These are phyloP conservation scores for cat (Felis catus) DNA, from an alignment of 2,113 vertebrate genomes.

Conservation along the genomic window DNA sequence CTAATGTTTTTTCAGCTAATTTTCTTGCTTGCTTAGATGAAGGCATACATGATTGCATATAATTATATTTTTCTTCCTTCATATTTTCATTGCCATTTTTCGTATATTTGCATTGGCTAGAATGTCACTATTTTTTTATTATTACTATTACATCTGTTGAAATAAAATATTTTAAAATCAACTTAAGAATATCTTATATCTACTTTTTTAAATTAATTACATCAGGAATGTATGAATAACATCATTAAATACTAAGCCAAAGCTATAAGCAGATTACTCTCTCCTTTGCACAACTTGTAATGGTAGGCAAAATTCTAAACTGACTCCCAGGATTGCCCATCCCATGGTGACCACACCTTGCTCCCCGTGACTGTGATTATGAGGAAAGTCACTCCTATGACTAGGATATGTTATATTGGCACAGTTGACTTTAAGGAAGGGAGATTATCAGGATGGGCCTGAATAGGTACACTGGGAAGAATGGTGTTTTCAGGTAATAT, in stretches of 20 bases:
- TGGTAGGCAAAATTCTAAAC: not conserved
- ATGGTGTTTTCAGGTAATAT: not conserved
- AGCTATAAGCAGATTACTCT: not conserved
- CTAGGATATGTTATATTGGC: not conserved
- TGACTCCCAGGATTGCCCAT: not conserved
- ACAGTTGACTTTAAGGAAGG: not conserved
- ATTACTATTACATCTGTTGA: not conserved
- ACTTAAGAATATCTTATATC: not conserved
- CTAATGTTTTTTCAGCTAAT: not conserved
- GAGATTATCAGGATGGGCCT: not conserved
- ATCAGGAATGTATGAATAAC: not conserved
- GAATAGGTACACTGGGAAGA: not conserved
- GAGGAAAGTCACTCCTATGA: not conserved
- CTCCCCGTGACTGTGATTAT: not conserved
- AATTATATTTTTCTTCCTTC: not conserved
- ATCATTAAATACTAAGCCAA: not conserved
- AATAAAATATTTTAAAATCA: not conserved
- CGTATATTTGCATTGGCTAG: not conserved
- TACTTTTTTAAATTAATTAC: not conserved
- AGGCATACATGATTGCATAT: not conserved
- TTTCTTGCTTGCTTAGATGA: not conserved
- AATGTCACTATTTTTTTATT: not conserved
- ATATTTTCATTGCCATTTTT: not conserved
- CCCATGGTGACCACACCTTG: not conserved
- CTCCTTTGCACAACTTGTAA: not conserved